These are phyloP conservation scores for Catalaphyllia jardinei DNA, from an alignment of 64 coral and sea anemone genomes.

Conservation along the genomic window DNA sequence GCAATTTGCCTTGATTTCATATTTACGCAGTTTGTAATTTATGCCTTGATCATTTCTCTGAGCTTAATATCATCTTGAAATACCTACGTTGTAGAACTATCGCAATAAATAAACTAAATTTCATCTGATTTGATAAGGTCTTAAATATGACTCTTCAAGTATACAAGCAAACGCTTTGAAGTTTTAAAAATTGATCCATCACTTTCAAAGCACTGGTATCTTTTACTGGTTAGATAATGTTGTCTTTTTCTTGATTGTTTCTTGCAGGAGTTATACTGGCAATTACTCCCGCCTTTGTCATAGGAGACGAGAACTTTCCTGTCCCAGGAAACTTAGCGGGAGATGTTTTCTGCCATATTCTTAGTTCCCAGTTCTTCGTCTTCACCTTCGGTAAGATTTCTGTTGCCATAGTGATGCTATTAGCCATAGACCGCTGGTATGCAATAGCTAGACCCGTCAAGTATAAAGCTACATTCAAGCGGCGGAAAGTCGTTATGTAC, in stretches of 20 bases:
- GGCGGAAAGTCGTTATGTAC: not conserved
- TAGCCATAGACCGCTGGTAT: slow-evolving; percentile 68
- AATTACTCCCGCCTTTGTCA: slow-evolving; percentile 48
- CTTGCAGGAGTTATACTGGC: slow-evolving; percentile 25
- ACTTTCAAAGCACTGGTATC: too few species aligned
- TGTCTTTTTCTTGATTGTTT: not conserved
- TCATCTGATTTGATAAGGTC: too few species aligned
- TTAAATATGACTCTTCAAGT: too few species aligned
- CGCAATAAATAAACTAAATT: too few species aligned
- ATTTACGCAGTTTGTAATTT: too few species aligned
- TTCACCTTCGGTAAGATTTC: slow-evolving; percentile 60
- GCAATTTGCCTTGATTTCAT: too few species aligned
- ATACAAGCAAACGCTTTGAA: too few species aligned
- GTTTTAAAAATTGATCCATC: too few species aligned
- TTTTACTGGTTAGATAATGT: too few species aligned
- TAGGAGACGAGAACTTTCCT: slow-evolving; percentile 47
- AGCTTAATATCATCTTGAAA: too few species aligned
- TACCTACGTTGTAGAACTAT: too few species aligned
- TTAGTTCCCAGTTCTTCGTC: slow-evolving; percentile 44
- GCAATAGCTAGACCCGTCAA: slow-evolving; percentile 37
- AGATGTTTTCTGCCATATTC: slow-evolving; percentile 51
- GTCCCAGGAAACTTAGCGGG: slow-evolving; percentile 37
- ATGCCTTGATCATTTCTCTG: too few species aligned
- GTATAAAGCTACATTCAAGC: slow-evolving; percentile 32
- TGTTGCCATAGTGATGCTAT: slow-evolving; percentile 45